Percentiles rank a stretch among this genome's conserved stretches.
These are phyloP conservation scores for Siderastrea siderea DNA, from an alignment of 92 coral and sea anemone genomes.

Conservation along the genomic window DNA sequence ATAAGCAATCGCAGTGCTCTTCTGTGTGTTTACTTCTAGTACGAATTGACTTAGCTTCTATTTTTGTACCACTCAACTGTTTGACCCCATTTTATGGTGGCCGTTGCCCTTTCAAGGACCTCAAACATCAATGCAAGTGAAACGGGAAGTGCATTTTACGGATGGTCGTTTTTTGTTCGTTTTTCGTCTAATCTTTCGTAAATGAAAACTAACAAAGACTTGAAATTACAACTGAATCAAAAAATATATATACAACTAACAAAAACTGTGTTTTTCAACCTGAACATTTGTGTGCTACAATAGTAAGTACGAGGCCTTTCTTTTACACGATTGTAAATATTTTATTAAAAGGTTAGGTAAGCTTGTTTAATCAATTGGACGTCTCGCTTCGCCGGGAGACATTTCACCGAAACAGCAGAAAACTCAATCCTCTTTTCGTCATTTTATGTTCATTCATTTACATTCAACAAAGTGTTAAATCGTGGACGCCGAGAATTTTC, in stretches of 20 bases:
- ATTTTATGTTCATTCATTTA: not conserved
- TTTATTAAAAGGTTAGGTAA: constrained; percentile 35
- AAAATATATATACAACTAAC: no score
- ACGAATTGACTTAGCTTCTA: not conserved
- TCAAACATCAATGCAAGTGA: not conserved
- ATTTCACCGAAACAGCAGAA: not conserved
- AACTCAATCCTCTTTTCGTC: not conserved
- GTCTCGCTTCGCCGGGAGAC: not conserved
- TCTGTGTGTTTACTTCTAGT: not conserved
- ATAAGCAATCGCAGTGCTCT: no score
- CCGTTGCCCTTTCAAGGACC: constrained; percentile 51
- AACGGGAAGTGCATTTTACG: not conserved
- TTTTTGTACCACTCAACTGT: not conserved
- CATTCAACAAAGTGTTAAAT: not conserved
- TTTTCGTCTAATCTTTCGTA: no score
- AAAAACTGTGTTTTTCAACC: not conserved
- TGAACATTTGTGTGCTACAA: not conserved
- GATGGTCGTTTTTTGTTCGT: no score
- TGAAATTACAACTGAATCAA: no score
- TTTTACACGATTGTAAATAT: not conserved
- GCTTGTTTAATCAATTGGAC: constrained; percentile 17
- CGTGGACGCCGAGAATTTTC: no score
- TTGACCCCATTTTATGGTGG: constrained; percentile 42
- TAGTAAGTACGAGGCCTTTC: not conserved
- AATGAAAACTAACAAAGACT: no score